Conservation (phyloP, 2,113 vertebrate species). For the Rafetus swinhoei region DNA sequence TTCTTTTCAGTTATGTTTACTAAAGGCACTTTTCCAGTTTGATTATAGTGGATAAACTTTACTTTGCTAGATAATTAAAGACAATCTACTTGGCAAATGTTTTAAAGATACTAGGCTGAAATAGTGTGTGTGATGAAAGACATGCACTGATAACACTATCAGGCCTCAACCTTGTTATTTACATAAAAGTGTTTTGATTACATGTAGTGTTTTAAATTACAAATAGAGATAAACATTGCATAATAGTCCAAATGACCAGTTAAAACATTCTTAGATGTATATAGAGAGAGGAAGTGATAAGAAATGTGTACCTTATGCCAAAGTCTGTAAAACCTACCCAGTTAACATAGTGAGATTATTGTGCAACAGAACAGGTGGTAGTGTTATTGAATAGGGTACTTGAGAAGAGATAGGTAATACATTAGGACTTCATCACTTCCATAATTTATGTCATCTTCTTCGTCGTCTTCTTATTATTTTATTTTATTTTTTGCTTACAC, state of each 20-base stretch:
- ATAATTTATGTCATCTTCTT: not conserved
- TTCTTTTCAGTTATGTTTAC: not conserved
- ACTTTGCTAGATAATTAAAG: not conserved
- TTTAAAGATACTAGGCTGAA: not conserved
- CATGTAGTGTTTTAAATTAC: not conserved
- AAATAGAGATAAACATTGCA: not conserved
- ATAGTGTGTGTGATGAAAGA: not conserved
- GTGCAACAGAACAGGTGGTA: not conserved
- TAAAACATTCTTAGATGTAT: not conserved
- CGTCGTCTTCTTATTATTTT: not conserved
- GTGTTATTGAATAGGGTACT: not conserved
- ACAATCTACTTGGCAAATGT: not conserved
- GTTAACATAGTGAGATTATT: not conserved
- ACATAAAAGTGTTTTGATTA: not conserved
- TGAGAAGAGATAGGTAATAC: not conserved
- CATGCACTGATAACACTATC: not conserved
- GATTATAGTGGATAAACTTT: not conserved
- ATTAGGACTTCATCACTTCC: not conserved
- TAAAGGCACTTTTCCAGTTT: not conserved
- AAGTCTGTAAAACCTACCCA: not conserved
- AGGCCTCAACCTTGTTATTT: not conserved
- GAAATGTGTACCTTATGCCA: not conserved
- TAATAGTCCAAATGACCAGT: not conserved
- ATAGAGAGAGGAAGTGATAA: not conserved
- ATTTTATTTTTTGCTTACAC: not conserved